phyloP scores from a whole-genome alignment of 2,113 vertebrate genomes.

The Anhinga anhinga region DNA sequence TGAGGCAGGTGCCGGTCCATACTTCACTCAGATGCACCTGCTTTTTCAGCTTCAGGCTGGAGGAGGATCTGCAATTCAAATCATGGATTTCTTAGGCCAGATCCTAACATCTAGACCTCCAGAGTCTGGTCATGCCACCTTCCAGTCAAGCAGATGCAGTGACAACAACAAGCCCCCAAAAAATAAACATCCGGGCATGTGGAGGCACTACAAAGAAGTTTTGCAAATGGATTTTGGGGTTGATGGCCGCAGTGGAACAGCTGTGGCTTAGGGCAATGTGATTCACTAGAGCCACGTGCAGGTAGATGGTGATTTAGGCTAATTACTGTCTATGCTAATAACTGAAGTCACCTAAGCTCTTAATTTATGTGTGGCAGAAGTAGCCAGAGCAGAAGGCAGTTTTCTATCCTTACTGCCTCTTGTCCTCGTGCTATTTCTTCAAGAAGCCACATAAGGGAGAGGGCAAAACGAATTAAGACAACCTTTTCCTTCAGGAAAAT shows the following conservation, averaged over 20 bases:
- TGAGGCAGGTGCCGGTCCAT: conserved; percentile 71
- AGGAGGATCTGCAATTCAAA: conserved; percentile 70
- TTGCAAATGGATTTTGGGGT: background rate
- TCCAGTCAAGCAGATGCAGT: background rate
- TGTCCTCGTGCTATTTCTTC: background rate
- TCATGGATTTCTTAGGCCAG: background rate
- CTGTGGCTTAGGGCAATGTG: background rate
- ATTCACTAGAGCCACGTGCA: background rate
- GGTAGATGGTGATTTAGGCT: background rate
- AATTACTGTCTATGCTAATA: background rate
- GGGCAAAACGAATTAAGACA: background rate
- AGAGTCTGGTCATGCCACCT: background rate
- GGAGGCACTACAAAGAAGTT: background rate
- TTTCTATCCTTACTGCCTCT: background rate
- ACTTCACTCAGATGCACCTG: conserved; percentile 75
- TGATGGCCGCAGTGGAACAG: background rate
- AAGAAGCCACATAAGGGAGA: background rate
- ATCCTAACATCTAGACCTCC: background rate
- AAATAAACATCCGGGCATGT: background rate
- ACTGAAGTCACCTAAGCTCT: background rate
- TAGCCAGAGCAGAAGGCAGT: background rate
- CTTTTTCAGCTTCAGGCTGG: conserved; percentile 79
- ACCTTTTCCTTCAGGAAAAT: background rate
- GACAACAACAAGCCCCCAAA: background rate
- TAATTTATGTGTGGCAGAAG: background rate